Conservation (phyloP, 2,888 invertebrate genomes). For the Eupithecia tripunctaria region DNA sequence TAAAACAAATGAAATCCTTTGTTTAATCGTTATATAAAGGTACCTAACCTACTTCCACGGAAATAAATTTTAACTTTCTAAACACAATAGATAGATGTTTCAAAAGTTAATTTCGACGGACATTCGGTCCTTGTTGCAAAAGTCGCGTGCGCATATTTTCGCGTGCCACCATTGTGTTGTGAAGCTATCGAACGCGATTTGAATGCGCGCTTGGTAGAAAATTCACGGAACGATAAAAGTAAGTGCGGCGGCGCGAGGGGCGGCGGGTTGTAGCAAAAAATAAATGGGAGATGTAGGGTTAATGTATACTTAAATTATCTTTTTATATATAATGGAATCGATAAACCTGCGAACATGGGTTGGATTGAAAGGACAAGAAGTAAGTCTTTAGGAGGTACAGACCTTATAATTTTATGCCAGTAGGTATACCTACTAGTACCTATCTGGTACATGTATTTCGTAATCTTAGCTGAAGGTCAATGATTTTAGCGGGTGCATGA, state of each 20-base stretch:
- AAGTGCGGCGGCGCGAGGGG: too few species aligned
- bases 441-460: constrained; percentile 43
- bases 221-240: constrained; percentile 17
- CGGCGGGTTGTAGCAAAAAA: too few species aligned
- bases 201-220: constrained; percentile 53
- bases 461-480: constrained; percentile 61
- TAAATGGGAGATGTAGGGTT: too few species aligned
- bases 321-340: too few species aligned
- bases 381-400: too few species aligned
- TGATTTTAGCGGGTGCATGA: constrained; percentile 70
- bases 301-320: too few species aligned
- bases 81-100: neutral
- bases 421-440: neutral
- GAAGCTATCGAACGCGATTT: constrained; percentile 61
- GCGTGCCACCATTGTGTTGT: constrained; percentile 75
- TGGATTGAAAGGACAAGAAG: neutral
- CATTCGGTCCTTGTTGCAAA: constrained; percentile 41
- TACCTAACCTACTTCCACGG: neutral
- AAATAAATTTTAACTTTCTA: neutral
- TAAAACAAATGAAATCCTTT: too few species aligned
- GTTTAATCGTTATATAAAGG: neutral
- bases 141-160: constrained; percentile 74
- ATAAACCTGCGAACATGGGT: too few species aligned
- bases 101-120: constrained; percentile 5
- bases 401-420: neutral